phyloP scores from a whole-genome alignment of 1,140 invertebrate genomes.

The Lerema accius region DNA sequence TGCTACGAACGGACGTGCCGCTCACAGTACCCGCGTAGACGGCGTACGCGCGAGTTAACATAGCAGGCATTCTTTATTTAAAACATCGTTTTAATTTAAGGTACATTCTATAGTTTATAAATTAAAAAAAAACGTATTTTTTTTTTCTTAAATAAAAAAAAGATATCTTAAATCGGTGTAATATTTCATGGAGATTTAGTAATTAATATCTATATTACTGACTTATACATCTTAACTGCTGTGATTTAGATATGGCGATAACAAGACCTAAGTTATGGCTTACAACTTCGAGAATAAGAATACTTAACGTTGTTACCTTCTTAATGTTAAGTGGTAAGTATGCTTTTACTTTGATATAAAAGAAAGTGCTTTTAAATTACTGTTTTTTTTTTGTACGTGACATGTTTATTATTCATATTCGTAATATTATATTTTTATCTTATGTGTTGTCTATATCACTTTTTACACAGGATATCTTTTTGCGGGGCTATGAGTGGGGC shows the following conservation, averaged over 20 bases:
- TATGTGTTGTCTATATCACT: too few species aligned
- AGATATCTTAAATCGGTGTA: conserved; percentile 19
- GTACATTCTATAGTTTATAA: conserved; percentile 2
- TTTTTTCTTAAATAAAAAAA: too few species aligned
- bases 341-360: not conserved
- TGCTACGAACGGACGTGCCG: conserved; percentile 18
- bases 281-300: conserved; percentile 39
- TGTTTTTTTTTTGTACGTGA: too few species aligned
- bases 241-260: conserved; percentile 43
- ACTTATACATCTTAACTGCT: conserved; percentile 3
- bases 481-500: too few species aligned
- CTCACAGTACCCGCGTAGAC: conserved; percentile 26
- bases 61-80: conserved; percentile 6
- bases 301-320: conserved; percentile 42
- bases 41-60: conserved; percentile 25
- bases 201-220: too few species aligned
- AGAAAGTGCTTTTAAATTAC: not conserved
- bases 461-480: too few species aligned
- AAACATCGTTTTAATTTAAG: conserved; percentile 11
- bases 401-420: too few species aligned
- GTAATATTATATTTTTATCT: too few species aligned
- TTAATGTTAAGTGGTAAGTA: conserved; percentile 45
- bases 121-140: not conserved
- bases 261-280: conserved; percentile 40
- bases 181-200: conserved; percentile 31